These are phyloP conservation scores for Dryadula phaetusa DNA, from an alignment of 2,888 invertebrate genomes.

Conservation along the genomic window DNA sequence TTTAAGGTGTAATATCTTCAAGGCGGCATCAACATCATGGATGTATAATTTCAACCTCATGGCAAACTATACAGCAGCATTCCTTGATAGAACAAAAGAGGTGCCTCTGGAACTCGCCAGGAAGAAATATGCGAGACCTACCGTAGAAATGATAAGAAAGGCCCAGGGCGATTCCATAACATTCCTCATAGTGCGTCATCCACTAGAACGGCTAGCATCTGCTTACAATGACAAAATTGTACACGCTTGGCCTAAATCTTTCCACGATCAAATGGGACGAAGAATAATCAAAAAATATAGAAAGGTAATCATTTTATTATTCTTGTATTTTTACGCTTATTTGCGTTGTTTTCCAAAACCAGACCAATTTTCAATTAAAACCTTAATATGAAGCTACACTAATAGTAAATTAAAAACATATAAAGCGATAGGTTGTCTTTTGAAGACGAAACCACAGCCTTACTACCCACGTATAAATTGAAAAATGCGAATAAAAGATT, in stretches of 20 bases:
- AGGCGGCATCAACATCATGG: constrained; percentile 95
- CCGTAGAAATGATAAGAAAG: constrained; percentile 87
- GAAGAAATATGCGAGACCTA: constrained; percentile 91
- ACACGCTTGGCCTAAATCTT: constrained; percentile 91
- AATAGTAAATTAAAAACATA: background rate
- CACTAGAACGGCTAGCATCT: constrained; percentile 90
- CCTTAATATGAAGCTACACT: background rate
- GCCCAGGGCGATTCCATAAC: constrained; percentile 91
- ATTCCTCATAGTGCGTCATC: constrained; percentile 92
- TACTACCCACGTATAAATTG: background rate
- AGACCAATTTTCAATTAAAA: background rate
- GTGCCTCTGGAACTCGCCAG: constrained; percentile 91
- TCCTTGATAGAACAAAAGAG: constrained; percentile 90
- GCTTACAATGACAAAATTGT: constrained; percentile 94
- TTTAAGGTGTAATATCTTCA: constrained; percentile 90
- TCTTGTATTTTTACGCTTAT: too few relatives aligned
- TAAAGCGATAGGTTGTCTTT: background rate
- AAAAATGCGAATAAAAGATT: background rate
- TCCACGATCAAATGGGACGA: constrained; percentile 91
- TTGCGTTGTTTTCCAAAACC: background rate
- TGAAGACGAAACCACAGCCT: background rate
- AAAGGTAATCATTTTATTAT: constrained; percentile 70
- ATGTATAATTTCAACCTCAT: constrained; percentile 95
- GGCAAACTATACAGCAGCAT: constrained; percentile 91
- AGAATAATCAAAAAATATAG: constrained; percentile 91